phyloP scores from a whole-genome alignment of 2,888 invertebrate species.

The Anthrax anthrax region DNA sequence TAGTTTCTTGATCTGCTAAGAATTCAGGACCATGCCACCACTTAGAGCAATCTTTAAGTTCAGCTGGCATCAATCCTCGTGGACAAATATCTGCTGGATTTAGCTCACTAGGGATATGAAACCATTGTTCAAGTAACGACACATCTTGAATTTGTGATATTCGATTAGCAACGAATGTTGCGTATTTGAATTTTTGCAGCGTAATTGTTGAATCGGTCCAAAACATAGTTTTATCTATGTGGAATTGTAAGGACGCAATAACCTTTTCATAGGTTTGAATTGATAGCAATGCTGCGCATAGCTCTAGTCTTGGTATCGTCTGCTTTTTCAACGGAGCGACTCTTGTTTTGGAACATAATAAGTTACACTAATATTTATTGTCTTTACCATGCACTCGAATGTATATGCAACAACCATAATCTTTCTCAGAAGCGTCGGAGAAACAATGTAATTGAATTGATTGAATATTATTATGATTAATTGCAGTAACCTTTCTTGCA shows the following conservation, averaged over 20 bases:
- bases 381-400: neutral
- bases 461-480: too few relatives aligned
- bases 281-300: neutral
- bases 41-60: neutral
- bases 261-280: neutral
- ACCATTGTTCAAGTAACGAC: conserved; percentile 15
- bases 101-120: conserved; percentile 15
- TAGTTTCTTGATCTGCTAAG: too few relatives aligned
- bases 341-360: too few relatives aligned
- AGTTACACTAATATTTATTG: neutral
- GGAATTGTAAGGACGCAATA: neutral
- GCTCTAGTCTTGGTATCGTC: neutral
- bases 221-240: neutral
- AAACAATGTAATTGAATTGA: conserved; percentile 1
- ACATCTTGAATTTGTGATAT: conserved; percentile 2
- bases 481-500: neutral
- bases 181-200: neutral
- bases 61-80: conserved; percentile 12
- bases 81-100: conserved; percentile 22
- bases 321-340: neutral
- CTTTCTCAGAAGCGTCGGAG: conserved; percentile 1
- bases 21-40: neutral
- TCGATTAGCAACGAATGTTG: neutral
- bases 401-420: neutral
- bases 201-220: neutral